Base-by-base conservation (phyloP, 92 coral and sea anemone species). In the Epizoanthus illoricatus region DNA sequence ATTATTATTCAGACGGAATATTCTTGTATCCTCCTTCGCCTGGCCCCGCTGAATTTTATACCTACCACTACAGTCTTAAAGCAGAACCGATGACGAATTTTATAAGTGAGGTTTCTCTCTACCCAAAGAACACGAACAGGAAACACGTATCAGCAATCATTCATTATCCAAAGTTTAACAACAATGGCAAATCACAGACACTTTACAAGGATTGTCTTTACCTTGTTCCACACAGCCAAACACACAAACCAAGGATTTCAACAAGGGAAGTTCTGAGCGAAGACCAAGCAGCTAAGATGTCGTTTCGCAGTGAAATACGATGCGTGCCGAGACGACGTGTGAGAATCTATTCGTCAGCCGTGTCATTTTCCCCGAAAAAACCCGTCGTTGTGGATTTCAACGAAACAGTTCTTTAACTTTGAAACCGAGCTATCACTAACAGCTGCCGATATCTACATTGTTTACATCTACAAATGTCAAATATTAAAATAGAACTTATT, bases 91-190 rank as follows among this genome's bases (percentile, higher is more conserved):
- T 69, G 52, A 88, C 83, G 16, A 87, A 68, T 40, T 87, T 74
- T 71, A 69, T 91, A 60, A 88, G 84, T 69, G 91, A 93, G 67
- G 61, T 91, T 8, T 78, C 69, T 55, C 85, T 93, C 84, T 93
- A 91, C 69, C 97, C 97, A 0, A 86, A 68, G 71, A 85, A 84
- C 71, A 71, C 58, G 43, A 71, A 74, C 62, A 91, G 73, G 76
- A 93, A 88, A 81, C 80, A 84, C 56, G 78, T 93, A 56, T 84
- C 97, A 7, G 92, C 91, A 2, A 54, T 93, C 43, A 76, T 91
- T 5, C 94, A 85, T 64, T 91, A 74, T 60, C 94, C 97, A 8
- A 80, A 71, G 45, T 83, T 75, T 54, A 92, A 92, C 80, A 92
- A 90, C 86, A 63, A 78, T 20, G 85, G 80, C 54, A 83, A 82